Base-by-base conservation (phyloP, 53 echinoderm and acorn worm species). In the Henricia sp. region DNA sequence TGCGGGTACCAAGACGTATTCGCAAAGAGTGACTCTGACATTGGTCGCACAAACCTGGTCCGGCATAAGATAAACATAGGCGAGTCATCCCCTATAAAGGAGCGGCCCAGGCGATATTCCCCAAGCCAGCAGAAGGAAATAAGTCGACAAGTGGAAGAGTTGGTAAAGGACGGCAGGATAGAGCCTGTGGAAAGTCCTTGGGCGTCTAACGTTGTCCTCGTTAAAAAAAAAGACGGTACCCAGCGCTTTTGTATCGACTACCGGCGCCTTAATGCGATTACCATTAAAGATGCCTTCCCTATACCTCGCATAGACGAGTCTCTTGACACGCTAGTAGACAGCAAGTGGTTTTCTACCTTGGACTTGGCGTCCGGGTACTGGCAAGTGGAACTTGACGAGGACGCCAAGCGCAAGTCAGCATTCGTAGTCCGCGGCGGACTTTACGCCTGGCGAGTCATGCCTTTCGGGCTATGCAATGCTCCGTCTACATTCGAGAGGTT, bases 1-100 rank as follows among this genome's bases (percentile, higher is more conserved):
- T 23, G 0, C 1, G 80, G 58, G 24, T 78, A 69, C 46, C 70
- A 69, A 34, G 82, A 92, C 46, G 57, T 92, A n/a, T n/a, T n/a
- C n/a, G n/a, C n/a, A n/a, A n/a, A n/a, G n/a, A n/a, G n/a, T n/a
- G n/a, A n/a, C n/a, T 2, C 90, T 92, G 44, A 92, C 40, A 21
- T 92, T 4, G 89, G 85, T 3, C 80, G 75, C 14, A 92, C 93
- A 16, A 71, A 82, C 53, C 16, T 92, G 38, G 93, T 87, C 9
- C 27, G 83, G 42, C 93, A 89, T 35, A 25, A 28, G 48, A 89
- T 89, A 14, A 42, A 86, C 35, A 92, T 89, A 26, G 93, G 93
- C 4, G 74, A 12, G 8, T 30, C 71, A 26, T 39, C 46, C 30
- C 89, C 88, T 6, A 89, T 92, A 21, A 77, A 71, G 21, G 74